Conservation (phyloP, 1,140 invertebrate species). For the Papilio helenus region DNA sequence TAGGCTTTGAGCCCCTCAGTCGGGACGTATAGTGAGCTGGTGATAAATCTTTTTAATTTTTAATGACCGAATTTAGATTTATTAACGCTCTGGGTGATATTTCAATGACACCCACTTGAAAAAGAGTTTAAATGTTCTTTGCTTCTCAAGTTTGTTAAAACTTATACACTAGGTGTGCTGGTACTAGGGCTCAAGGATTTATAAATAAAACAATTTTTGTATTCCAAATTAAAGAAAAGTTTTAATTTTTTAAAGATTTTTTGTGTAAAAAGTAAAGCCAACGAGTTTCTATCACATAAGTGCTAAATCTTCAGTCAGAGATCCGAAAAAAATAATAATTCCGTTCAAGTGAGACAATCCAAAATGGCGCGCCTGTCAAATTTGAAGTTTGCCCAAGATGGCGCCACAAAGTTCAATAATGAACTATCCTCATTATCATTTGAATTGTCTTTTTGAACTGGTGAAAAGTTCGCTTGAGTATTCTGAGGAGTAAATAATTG, state of each 20-base stretch:
- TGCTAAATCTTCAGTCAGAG: constrained; percentile 3
- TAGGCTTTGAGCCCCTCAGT: no score
- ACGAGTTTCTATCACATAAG: neutral
- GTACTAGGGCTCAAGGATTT: neutral
- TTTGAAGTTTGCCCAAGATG: constrained; percentile 85
- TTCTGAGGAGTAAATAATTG: constrained; percentile 82
- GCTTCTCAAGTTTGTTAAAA: neutral
- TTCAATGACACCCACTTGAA: no score
- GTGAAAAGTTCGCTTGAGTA: constrained; percentile 58
- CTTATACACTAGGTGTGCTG: neutral
- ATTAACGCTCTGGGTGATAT: no score
- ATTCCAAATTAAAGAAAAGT: neutral
- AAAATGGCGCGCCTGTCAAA: constrained; percentile 84
- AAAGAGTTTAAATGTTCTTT: no score
- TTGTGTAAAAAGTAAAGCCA: constrained; percentile 35
- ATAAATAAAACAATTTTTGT: neutral
- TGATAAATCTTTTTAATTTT: no score
- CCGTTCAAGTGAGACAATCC: constrained; percentile 78
- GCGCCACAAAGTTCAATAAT: constrained; percentile 78
- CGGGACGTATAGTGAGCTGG: no score
- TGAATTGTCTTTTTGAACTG: constrained; percentile 59
- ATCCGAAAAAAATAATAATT: neutral
- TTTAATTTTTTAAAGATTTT: neutral
- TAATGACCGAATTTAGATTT: no score
- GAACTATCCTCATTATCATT: constrained; percentile 46